Evolutionary conservation across 2,113 vertebrate genomes (phyloP), one percentile per base, ranked within the genome.

Genomic region (Phasianus colchicus): DNA sequence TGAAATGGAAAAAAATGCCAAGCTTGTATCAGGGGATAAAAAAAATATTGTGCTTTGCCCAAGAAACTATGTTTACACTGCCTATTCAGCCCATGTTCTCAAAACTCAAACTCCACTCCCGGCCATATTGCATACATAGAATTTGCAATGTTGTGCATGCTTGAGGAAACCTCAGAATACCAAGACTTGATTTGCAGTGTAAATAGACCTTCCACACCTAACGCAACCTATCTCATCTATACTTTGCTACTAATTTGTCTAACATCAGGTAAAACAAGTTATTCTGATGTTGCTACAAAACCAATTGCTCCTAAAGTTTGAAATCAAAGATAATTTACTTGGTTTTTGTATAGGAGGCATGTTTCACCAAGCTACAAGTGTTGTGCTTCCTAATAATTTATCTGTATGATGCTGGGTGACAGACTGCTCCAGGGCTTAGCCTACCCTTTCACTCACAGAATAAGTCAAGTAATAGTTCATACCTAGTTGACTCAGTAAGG

Each of bases 141-240:
- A 8, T 13, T 60, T 63, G 32, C 14, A 72, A 6, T 4, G 43
- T 77, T 11, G 3, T n/a, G 24, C 20, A 73, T 43, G 76, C 4
- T 9, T 50, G 21, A 64, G 60, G 20, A 85, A 72, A 67, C 9
- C 4, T 82, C 34, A 42, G 30, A 22, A 30, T 2, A 36, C 10
- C 13, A 27, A 14, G 2, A 21, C 34, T 24, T 43, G 11, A 57
- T 45, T 45, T 66, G 29, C 52, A 77, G 29, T 42, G 29, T 32
- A 72, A 89, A 57, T 18, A 7, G 24, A 50, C 13, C 13, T 76
- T 45, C 18, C 34, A 29, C 13, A 42, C 36, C 12, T 45, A 52
- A n/a, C 1, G 1, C 9, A 42, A 58, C 54, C 45, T 10, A 54
- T n/a, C 9, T 3, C 30, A n/a, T 40, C 20, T 45, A 3, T 63